A percentile compares a stretch with the other conserved stretches of the same genome.
Evolutionary conservation across 2,888 invertebrate genomes (phyloP).

Genomic region (Meliscaeva auricollis): DNA sequence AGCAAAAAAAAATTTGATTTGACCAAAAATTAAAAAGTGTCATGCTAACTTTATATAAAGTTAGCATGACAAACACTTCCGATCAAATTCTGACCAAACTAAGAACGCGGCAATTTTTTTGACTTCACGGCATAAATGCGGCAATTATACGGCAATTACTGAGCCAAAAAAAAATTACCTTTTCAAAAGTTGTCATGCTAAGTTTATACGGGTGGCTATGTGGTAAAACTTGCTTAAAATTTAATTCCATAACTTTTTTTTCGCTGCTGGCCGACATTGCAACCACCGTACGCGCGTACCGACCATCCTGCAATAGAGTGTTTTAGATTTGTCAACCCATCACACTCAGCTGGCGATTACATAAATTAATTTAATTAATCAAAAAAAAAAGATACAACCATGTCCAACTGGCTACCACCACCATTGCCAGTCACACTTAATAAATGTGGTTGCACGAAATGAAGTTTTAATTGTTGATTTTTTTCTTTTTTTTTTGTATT

Average conservation of each 20-base stretch:
- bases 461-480: constrained; percentile 33
- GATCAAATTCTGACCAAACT: too few species aligned
- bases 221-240: constrained; percentile 54
- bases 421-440: constrained; percentile 18
- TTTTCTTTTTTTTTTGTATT: constrained; percentile 36
- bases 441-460: constrained; percentile 36
- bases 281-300: neutral
- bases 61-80: too few species aligned
- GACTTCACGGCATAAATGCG: too few species aligned
- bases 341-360: constrained; percentile 52
- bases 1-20: too few species aligned
- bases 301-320: neutral
- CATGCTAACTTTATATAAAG: too few species aligned
- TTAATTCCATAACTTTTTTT: constrained; percentile 41
- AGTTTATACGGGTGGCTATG: too few species aligned
- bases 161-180: too few species aligned
- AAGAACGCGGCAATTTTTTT: too few species aligned
- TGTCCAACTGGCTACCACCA: constrained; percentile 2
- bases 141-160: too few species aligned
- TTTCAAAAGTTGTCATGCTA: too few species aligned
- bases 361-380: constrained; percentile 58
- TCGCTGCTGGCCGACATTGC: neutral
- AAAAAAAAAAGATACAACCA: constrained; percentile 45
- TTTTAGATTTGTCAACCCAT: constrained; percentile 57
- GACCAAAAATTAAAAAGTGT: too few species aligned